Base-by-base conservation (phyloP, 2,888 invertebrate genomes). In the Conomelus anceps region DNA sequence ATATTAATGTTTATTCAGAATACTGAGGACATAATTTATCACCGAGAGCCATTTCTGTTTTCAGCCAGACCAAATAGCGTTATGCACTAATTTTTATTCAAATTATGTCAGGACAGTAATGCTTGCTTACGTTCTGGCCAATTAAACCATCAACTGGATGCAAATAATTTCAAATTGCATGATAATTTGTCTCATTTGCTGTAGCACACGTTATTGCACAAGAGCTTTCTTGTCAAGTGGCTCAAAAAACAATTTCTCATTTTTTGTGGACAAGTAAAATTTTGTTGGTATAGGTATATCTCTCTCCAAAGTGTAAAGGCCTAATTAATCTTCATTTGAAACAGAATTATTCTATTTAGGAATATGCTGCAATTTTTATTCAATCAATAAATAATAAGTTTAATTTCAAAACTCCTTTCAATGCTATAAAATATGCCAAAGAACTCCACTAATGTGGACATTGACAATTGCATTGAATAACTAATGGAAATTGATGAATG, bases 151-250 rank as follows among this genome's bases (percentile, higher is more conserved):
- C 22, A 34, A 20, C 41, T 20, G 84, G 22, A 85, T 26, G 23
- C 24, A n/a, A 88, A 29, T 84, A 85, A 23, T 24, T 85, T 85
- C 22, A 23, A 41, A 41, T 22, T 88, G 23, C 23, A 20, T 7
- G 23, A 85, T 29, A 26, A 24, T 87, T 29, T 88, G 34, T 88
- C 87, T 88, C 29, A 23, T 88, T 89, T 34, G 26, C 13, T 86
- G 22, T n/a, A 22, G 22, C 24, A 13, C 24, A 22, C 23, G 22
- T 41, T 6, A n/a, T 34, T 24, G 34, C 87, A n/a, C 88, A 22
- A 24, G 89, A 23, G 22, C 22, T 85, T 22, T 84, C 88, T 26
- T 29, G 23, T 24, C 89, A 4, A n/a, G n/a, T 63, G 63, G 63
- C n/a, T 63, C n/a, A 63, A 20, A n/a, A 63, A 63, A 63, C 85